Base-by-base conservation (phyloP, 37 sponge, comb jelly and placozoan genomes). In the Spongia lamella region DNA sequence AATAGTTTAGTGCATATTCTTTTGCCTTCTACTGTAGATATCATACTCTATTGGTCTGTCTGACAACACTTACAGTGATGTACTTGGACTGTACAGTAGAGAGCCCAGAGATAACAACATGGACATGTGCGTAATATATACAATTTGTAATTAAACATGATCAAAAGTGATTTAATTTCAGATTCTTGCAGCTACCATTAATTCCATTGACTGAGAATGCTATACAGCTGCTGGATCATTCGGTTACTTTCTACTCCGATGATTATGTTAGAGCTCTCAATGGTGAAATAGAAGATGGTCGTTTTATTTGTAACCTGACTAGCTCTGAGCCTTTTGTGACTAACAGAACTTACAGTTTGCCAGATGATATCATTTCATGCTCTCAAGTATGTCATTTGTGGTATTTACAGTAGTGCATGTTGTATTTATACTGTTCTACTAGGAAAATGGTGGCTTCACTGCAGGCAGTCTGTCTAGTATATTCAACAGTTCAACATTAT, bases 61-160 rank as follows among this genome's bases (percentile, higher is more conserved):
- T 53, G 92, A 91, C 75, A 84, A 86, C 72, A 83, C 83, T 21
- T 51, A 70, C 27, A 91, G 92, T 82, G 86, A 91, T 37, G 25
- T 91, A 7, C 79, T 91, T 26, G 92, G 92, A 50, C 68, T 57
- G 9, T 91, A 68, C 43, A 70, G 47, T 3, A 50, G 27, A 14
- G 52, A 25, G 1, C 87, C 92, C 3, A 86, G 65, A 31, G 81
- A 83, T 57, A 65, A 83, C 7, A 84, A 78, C 24, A 19, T n/a
- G 4, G 36, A 27, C 5, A 68, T 68, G 77, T 86, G 73, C 31
- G n/a, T n/a, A n/a, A 38, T 17, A 17, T 3, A 30, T 31, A 75
- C 76, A 32, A 7, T 29, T 32, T 21, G 21, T 35, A 24, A 24
- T 33, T 43, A 36, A 58, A 36, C 54, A 52, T 39, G 4, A 72